Conservation (phyloP, 2,888 invertebrate species). For the Masnerella sp. region DNA sequence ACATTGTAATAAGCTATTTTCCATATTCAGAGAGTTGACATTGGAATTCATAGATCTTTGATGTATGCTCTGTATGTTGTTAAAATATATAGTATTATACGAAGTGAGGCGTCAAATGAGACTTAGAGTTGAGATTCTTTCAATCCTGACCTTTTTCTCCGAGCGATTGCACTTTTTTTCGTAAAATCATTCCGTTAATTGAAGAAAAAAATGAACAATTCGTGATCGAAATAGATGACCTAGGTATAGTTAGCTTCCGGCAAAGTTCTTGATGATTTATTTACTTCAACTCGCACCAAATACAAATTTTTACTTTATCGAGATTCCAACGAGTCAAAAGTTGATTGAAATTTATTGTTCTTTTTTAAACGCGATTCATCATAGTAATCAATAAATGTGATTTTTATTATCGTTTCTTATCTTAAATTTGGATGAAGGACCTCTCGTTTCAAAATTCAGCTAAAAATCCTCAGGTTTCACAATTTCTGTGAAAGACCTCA, state of each 20-base stretch:
- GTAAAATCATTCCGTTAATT: conserved; percentile 6
- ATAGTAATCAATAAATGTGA: background rate
- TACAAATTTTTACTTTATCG: no score
- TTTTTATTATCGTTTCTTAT: background rate
- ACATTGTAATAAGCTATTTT: conserved; percentile 73
- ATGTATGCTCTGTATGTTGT: conserved; percentile 74
- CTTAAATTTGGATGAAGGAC: background rate
- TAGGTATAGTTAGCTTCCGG: conserved; percentile 69
- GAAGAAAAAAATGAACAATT: conserved; percentile 20
- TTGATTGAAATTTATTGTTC: no score
- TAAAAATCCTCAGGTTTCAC: no score
- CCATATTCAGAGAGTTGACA: conserved; percentile 69
- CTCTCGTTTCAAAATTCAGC: no score
- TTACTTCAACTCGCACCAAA: background rate
- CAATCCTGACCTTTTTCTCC: conserved; percentile 14
- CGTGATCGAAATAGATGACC: conserved; percentile 68
- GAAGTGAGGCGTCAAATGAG: conserved; percentile 38
- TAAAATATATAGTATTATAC: conserved; percentile 71
- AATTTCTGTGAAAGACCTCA: no score
- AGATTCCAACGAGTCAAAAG: no score
- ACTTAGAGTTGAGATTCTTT: conserved; percentile 17
- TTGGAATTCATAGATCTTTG: conserved; percentile 71
- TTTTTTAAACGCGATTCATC: no score
- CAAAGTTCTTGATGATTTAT: conserved; percentile 22
- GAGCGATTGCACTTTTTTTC: conserved; percentile 8